Evolutionary conservation across 1,140 invertebrate species (phyloP).

Genomic region (Antheraea pernyi): DNA sequence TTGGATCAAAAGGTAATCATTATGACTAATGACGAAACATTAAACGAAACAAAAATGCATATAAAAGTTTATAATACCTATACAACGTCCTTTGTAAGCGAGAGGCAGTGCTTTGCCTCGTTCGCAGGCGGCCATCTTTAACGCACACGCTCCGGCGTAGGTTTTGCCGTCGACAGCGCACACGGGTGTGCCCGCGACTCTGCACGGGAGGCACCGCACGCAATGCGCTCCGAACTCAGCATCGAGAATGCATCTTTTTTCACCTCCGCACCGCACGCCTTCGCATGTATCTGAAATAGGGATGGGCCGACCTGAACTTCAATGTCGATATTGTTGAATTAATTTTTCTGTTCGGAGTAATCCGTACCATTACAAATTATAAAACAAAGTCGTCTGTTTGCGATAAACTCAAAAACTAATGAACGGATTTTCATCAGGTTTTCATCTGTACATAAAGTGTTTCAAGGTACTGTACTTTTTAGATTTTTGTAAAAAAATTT

Average conservation of each 20-base stretch:
- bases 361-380: too few relatives aligned
- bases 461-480: too few relatives aligned
- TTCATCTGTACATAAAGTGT: too few relatives aligned
- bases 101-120: constrained; percentile 90
- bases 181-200: constrained; percentile 82
- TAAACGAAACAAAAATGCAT: neutral
- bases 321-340: neutral
- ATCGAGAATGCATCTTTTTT: constrained; percentile 91
- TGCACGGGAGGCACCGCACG: constrained; percentile 88
- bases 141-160: constrained; percentile 92
- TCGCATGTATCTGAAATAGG: constrained; percentile 83
- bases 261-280: constrained; percentile 88
- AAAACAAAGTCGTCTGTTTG: too few relatives aligned
- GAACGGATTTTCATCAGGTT: too few relatives aligned
- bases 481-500: too few relatives aligned
- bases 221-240: constrained; percentile 92
- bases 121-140: constrained; percentile 90
- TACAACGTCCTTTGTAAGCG: constrained; percentile 92
- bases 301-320: constrained; percentile 33
- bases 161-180: constrained; percentile 93
- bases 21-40: too few relatives aligned
- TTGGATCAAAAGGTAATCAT: too few relatives aligned
- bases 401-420: too few relatives aligned
- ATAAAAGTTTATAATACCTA: constrained; percentile 36
- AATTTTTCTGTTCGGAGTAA: neutral